These are phyloP conservation scores for Drosophila recens DNA, from an alignment of 2,888 invertebrate species.

Conservation along the genomic window DNA sequence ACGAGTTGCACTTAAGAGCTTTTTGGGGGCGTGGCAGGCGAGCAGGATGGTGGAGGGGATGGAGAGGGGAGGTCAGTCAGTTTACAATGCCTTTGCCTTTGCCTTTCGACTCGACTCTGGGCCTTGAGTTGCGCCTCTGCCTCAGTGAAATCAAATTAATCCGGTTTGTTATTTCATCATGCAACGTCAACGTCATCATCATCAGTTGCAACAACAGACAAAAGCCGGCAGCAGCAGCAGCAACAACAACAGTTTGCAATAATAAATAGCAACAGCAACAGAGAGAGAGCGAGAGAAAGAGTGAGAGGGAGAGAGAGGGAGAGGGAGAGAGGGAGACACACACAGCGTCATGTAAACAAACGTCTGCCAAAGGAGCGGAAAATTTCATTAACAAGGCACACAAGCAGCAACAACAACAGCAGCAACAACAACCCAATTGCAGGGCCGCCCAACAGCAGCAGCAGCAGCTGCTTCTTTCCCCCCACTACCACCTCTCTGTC, in stretches of 20 bases:
- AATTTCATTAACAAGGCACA: constrained; percentile 80
- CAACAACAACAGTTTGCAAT: constrained; percentile 76
- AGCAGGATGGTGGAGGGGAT: neutral
- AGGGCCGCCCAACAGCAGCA: constrained; percentile 33
- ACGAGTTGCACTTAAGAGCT: constrained; percentile 55
- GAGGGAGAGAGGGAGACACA: constrained; percentile 22
- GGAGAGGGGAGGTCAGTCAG: constrained; percentile 4
- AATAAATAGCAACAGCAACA: constrained; percentile 66
- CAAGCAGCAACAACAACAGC: constrained; percentile 49
- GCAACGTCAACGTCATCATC: constrained; percentile 78
- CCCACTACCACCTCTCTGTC: neutral
- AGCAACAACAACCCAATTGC: constrained; percentile 40
- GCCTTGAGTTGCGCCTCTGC: constrained; percentile 23
- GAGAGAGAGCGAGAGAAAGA: constrained; percentile 25
- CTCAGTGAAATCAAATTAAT: constrained; percentile 81
- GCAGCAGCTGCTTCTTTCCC: constrained; percentile 4
- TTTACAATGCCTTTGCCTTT: constrained; percentile 34
- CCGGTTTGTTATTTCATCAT: constrained; percentile 83
- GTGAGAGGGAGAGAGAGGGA: constrained; percentile 19
- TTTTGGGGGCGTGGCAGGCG: constrained; percentile 8
- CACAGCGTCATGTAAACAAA: constrained; percentile 56
- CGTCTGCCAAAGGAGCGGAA: constrained; percentile 78
- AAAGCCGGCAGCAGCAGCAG: constrained; percentile 65
- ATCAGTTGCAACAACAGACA: constrained; percentile 80
- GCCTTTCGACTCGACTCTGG: constrained; percentile 9